A percentile compares a stretch with the other conserved stretches of the same genome.
These are phyloP conservation scores for Arremon brunneinucha DNA, from an alignment of 2,797 vertebrate genomes.

Conservation along the genomic window DNA sequence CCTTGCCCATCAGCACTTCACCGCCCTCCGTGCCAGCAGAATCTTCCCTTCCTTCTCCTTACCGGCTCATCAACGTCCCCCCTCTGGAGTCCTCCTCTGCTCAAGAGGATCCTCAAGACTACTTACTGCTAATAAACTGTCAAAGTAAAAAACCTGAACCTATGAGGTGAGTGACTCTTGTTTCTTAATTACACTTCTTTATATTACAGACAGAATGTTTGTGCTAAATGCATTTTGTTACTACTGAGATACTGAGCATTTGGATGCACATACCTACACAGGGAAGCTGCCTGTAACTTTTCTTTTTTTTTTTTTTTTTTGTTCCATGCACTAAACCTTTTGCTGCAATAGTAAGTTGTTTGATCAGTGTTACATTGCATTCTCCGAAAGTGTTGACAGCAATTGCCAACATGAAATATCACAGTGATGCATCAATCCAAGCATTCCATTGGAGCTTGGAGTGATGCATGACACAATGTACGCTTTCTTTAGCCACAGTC, in stretches of 20 bases:
- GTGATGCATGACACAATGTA: background rate
- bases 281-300: background rate
- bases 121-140: conserved; percentile 95
- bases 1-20: conserved; percentile 76
- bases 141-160: conserved; percentile 97
- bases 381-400: background rate
- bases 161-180: conserved; percentile 78
- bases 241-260: rapidly evolving
- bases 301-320: background rate
- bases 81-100: conserved; percentile 85
- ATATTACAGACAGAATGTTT: background rate
- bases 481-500: background rate
- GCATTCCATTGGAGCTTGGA: background rate
- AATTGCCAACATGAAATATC: background rate
- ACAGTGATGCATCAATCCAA: background rate
- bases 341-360: background rate
- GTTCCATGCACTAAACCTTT: background rate
- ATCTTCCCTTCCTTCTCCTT: conserved; percentile 86
- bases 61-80: conserved; percentile 90
- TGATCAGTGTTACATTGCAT: background rate
- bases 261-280: rapidly evolving
- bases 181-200: background rate
- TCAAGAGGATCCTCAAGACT: conserved; percentile 96
- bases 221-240: background rate
- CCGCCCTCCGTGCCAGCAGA: conserved; percentile 73